phyloP scores from a whole-genome alignment of 2,888 invertebrate genomes.

The Eutolmus rufibarbis region DNA sequence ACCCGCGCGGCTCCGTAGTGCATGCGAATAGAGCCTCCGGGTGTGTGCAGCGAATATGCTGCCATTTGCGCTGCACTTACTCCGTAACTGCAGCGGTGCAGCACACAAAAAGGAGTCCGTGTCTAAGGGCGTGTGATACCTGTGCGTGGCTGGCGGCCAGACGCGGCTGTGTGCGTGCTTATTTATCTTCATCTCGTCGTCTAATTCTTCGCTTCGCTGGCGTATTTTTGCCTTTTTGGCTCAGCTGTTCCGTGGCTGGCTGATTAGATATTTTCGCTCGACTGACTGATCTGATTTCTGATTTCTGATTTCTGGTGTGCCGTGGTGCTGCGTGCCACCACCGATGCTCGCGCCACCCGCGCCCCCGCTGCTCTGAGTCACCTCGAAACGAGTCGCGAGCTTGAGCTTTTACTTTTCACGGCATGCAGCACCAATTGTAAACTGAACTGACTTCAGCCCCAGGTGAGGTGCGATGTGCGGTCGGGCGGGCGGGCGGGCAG shows the following conservation, averaged over 20 bases:
- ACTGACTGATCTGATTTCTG: constrained; percentile 20
- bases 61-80: not conserved
- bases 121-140: not conserved
- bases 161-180: not conserved
- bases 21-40: not conserved
- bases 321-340: not conserved
- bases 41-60: not conserved
- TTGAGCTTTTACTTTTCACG: constrained; percentile 33
- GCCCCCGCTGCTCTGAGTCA: not conserved
- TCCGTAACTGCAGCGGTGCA: not conserved
- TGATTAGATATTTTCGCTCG: constrained; percentile 17
- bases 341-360: not conserved
- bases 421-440: constrained; percentile 7
- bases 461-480: not conserved
- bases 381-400: not conserved
- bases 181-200: not conserved
- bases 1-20: not conserved
- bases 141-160: not conserved
- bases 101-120: not conserved
- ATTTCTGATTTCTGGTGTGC: not conserved
- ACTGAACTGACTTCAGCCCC: not conserved
- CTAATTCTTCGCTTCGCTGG: not conserved
- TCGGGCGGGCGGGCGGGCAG: not conserved
- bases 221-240: not conserved
- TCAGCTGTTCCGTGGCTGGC: not conserved